Conservation (phyloP, 2,113 vertebrate genomes). For the Datnioides undecimradiatus region DNA sequence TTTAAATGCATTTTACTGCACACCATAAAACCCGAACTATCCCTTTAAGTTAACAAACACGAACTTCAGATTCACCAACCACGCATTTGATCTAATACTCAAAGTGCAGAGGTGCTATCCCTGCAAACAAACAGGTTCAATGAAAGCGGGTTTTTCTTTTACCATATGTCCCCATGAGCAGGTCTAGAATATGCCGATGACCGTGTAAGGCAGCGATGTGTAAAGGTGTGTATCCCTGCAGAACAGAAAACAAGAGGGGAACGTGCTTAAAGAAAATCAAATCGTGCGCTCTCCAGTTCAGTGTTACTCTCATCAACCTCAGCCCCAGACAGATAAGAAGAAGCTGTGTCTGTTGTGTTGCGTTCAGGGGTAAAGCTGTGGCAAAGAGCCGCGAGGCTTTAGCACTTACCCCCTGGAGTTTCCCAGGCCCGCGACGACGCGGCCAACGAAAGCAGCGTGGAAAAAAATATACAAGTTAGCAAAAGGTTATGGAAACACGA, state of each 20-base stretch:
- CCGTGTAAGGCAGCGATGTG: constrained; percentile 87
- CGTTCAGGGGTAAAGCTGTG: not conserved
- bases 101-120: too few relatives aligned
- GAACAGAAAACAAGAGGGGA: constrained; percentile 17
- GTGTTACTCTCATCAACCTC: not conserved
- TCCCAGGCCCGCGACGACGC: constrained; percentile 67
- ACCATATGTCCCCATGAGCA: constrained; percentile 83
- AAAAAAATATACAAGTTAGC: constrained; percentile 81
- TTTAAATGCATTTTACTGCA: too few relatives aligned
- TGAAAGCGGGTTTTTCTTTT: constrained; percentile 72
- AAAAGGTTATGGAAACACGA: constrained; percentile 86
- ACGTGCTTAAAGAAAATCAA: not conserved
- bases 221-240: constrained; percentile 87
- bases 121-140: not conserved
- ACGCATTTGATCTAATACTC: not conserved
- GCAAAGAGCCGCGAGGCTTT: constrained; percentile 34
- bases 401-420: constrained; percentile 83
- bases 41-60: not conserved
- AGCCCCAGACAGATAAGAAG: not conserved
- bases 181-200: constrained; percentile 81
- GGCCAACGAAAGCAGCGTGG: constrained; percentile 64
- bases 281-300: not conserved
- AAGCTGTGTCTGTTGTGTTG: not conserved
- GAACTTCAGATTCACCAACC: not conserved
- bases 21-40: too few relatives aligned